Conservation (phyloP, 2,113 vertebrate genomes). For the Himantopus leucocephalus region DNA sequence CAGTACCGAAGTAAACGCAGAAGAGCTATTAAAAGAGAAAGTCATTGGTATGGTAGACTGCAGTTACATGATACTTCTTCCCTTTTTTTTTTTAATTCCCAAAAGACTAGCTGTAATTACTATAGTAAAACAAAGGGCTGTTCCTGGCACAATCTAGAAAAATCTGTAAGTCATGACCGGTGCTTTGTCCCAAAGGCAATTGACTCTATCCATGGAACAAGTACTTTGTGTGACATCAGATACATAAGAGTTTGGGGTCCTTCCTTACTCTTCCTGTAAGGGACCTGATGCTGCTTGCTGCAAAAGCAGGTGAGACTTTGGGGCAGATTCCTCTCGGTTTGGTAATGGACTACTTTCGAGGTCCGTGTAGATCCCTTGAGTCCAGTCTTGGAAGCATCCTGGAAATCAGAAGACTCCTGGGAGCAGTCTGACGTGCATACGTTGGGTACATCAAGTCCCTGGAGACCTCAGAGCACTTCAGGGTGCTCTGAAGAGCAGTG, state of each 20-base stretch:
- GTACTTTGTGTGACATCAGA: not conserved
- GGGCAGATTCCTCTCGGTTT: not conserved
- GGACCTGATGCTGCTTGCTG: not conserved
- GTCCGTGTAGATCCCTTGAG: not conserved
- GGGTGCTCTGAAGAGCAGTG: fast-evolving
- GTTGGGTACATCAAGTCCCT: not conserved
- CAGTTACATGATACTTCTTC: not conserved
- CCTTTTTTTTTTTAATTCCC: not conserved
- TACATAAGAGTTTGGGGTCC: not conserved
- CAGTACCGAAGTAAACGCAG: not conserved
- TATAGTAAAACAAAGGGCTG: not conserved
- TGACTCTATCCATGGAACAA: not conserved
- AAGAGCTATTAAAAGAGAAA: not conserved
- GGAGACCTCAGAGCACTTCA: not conserved
- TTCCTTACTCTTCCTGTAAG: not conserved
- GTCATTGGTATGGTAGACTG: not conserved
- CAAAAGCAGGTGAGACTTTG: not conserved
- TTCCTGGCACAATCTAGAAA: not conserved
- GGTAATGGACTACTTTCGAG: not conserved
- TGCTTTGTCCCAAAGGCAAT: not conserved
- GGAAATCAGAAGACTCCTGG: not conserved
- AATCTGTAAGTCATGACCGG: not conserved
- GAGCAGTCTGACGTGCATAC: fast-evolving
- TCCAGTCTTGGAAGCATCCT: not conserved
- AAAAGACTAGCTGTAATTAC: not conserved